These are phyloP conservation scores for Strix aluco DNA, from an alignment of 2,113 vertebrate genomes.

Conservation along the genomic window DNA sequence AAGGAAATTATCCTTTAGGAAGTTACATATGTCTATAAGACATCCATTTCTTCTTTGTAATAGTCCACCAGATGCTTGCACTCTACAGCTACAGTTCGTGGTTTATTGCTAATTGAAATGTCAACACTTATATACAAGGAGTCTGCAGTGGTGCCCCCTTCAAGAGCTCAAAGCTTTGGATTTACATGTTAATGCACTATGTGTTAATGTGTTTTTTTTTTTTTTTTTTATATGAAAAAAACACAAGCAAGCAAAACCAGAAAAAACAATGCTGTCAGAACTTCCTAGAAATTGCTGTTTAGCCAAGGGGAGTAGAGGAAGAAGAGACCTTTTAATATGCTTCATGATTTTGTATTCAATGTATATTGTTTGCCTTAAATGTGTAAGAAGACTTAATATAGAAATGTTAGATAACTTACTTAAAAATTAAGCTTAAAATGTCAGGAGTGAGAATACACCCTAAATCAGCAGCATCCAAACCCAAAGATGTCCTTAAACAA, in stretches of 20 bases:
- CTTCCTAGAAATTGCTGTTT: not conserved
- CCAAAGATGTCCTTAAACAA: not conserved
- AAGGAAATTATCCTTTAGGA: conserved; percentile 44
- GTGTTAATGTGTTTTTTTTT: not conserved
- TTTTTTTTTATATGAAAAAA: conserved; percentile 1
- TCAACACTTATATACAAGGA: not conserved
- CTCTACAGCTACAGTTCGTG: conserved; percentile 17
- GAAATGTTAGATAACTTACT: not conserved
- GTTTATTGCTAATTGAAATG: conserved; percentile 60
- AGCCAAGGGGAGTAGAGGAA: not conserved
- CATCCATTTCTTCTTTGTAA: not conserved
- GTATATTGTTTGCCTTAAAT: not conserved
- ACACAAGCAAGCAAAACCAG: not conserved
- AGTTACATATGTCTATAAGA: conserved; percentile 21
- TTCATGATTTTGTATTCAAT: not conserved
- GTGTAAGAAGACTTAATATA: not conserved
- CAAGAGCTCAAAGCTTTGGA: not conserved
- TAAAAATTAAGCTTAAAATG: not conserved
- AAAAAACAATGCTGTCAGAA: not conserved
- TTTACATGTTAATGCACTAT: not conserved
- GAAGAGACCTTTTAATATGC: not conserved
- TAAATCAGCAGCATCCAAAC: not conserved
- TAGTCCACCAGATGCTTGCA: conserved; percentile 44
- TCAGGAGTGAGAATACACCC: not conserved
- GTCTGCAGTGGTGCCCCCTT: not conserved